Percentiles rank a stretch among this genome's conserved stretches.
Evolutionary conservation across 2,113 vertebrate species (phyloP).

Genomic region (Scomber scombrus): DNA sequence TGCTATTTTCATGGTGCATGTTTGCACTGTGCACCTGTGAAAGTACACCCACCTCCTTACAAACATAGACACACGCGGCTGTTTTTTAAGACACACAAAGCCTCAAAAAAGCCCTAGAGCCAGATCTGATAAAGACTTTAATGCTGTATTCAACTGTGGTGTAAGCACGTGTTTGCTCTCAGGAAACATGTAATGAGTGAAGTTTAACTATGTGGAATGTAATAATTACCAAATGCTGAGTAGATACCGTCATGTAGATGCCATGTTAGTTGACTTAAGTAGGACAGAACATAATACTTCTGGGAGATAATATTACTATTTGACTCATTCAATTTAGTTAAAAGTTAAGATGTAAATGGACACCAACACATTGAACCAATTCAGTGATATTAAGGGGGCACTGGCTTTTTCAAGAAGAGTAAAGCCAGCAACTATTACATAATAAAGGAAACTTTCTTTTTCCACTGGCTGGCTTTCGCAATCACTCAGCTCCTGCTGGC

Average conservation of each 20-base stretch:
- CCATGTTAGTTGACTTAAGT: constrained; percentile 9
- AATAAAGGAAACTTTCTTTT: constrained; percentile 48
- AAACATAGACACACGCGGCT: constrained; percentile 24
- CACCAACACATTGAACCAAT: background rate
- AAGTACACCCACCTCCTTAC: constrained; percentile 37
- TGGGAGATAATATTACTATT: background rate
- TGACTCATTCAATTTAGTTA: background rate
- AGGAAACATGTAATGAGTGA: constrained; percentile 38
- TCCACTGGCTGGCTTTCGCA: constrained; percentile 49
- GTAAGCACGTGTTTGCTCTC: constrained; percentile 54
- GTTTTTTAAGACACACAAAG: constrained; percentile 50
- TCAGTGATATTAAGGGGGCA: background rate
- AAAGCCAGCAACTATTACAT: constrained; percentile 32
- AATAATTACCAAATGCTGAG: constrained; percentile 22
- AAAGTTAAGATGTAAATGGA: background rate
- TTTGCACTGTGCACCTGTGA: constrained; percentile 73
- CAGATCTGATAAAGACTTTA: constrained; percentile 50
- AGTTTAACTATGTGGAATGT: constrained; percentile 33
- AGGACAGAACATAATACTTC: background rate
- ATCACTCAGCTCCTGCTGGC: constrained; percentile 26
- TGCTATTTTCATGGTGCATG: constrained; percentile 67
- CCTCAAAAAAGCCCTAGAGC: constrained; percentile 30
- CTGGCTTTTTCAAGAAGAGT: background rate
- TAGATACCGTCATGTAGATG: constrained; percentile 26
- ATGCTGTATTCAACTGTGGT: constrained; percentile 29